Evolutionary conservation across 2,113 vertebrate genomes (phyloP).

Genomic region (Petromus typicus): DNA sequence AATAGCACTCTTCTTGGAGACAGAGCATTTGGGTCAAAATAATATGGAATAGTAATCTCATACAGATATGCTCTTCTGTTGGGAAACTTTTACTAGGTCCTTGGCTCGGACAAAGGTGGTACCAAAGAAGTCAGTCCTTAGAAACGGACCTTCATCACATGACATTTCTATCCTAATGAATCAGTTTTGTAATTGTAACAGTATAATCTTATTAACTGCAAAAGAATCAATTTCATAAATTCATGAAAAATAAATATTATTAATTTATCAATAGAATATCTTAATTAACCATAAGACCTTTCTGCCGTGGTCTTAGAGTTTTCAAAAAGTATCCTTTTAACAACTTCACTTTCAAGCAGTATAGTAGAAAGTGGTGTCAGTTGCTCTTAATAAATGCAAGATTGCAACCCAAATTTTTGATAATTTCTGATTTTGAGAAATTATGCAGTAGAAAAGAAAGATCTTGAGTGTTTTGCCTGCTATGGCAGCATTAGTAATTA

Average conservation of each 20-base stretch:
- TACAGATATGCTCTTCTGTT: constrained; percentile 74
- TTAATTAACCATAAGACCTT: not conserved
- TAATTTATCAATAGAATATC: not conserved
- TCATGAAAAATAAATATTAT: not conserved
- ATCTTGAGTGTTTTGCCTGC: not conserved
- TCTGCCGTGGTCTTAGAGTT: not conserved
- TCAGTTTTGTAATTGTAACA: constrained; percentile 82
- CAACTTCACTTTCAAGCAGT: not conserved
- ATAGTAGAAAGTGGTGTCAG: not conserved
- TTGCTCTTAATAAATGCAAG: not conserved
- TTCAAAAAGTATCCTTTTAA: not conserved
- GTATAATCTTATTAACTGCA: not conserved
- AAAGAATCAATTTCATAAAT: not conserved
- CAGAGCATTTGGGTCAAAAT: too few species aligned
- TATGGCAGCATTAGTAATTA: not conserved
- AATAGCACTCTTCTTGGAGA: too few species aligned
- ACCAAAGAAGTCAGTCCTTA: constrained; percentile 82
- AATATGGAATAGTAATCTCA: too few species aligned
- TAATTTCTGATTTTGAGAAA: not conserved
- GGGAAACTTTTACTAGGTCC: constrained; percentile 78
- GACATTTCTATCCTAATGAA: constrained; percentile 87
- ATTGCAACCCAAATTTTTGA: not conserved
- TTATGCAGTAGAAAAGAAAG: not conserved
- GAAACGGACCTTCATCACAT: constrained; percentile 84
- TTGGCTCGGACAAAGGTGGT: constrained; percentile 82